Conservation (phyloP, 2,888 invertebrate species). For the Phengaris arion region DNA sequence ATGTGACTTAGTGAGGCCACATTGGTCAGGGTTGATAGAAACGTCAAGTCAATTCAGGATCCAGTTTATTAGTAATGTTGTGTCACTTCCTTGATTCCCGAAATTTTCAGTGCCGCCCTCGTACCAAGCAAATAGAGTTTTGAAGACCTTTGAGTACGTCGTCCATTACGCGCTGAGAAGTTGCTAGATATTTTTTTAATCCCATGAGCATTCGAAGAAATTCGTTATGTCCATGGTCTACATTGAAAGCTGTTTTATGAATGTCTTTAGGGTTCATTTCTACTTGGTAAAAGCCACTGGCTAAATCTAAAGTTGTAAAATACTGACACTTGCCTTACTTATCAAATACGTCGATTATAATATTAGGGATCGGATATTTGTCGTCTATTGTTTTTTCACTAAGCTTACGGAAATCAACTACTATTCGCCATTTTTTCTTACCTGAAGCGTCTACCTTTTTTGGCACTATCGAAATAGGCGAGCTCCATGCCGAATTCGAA, state of each 20-base stretch:
- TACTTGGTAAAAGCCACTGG: constrained; percentile 37
- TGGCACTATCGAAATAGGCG: constrained; percentile 43
- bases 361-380: constrained; percentile 29
- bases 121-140: constrained; percentile 37
- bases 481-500: constrained; percentile 39
- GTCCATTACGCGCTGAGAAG: constrained; percentile 46
- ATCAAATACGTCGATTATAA: no score
- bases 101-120: no score
- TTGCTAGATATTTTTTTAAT: constrained; percentile 40
- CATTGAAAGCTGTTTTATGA: constrained; percentile 37
- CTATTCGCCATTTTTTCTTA: constrained; percentile 40
- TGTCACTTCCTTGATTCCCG: no score
- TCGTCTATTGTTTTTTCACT: constrained; percentile 40
- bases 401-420: constrained; percentile 39
- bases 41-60: no score
- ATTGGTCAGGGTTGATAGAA: no score
- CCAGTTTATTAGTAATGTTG: no score
- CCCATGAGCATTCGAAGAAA: constrained; percentile 40
- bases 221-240: constrained; percentile 39
- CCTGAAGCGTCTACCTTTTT: constrained; percentile 40
- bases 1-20: no score
- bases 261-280: constrained; percentile 38
- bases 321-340: no score
- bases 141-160: constrained; percentile 43
- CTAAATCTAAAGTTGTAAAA: no score